Evolutionary conservation across 2,888 invertebrate genomes (phyloP), one percentile per base, ranked within the genome.

Genomic region (Mythimna pallens): DNA sequence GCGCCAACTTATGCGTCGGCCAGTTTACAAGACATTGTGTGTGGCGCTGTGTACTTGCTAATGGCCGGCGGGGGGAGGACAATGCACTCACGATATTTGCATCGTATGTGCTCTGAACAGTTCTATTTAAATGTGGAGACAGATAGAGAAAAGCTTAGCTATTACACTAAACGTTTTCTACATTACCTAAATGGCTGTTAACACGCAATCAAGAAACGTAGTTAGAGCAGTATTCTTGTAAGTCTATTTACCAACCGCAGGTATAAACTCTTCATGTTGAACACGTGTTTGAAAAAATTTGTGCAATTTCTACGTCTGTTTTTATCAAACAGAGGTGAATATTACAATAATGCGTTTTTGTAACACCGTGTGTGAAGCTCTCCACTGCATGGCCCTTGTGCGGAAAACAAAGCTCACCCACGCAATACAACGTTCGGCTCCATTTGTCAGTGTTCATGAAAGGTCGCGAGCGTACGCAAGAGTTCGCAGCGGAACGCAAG

Each of bases 1-100:
- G 62, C 36, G 54, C 59, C 73, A 73, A 73, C 61, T 65, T 66
- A 61, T 54, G 52, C 34, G 14, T 40, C 65, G 62, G 40, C 68
- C 69, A 30, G 59, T 47, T 58, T 65, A 70, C 68, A 83, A 79
- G 80, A 83, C 83, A 54, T 70, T 65, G 70, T 80, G 78, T 70
- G 74, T 10, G 64, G 36, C 63, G 63, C n/a, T 55, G 59, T 66
- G 63, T 83, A 55, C 30, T 30, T 59, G 43, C 55, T 66, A 77
- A 66, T 47, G 62, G 34, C 17, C 10, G 25, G 12, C 14, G 43
- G 20, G 25, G 25, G 34, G 20, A 52, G 43, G 4, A 73, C 54
- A 55, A 50, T 59, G 62, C 55, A 59, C 73, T 52, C 62, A 34
- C 58, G 20, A 55, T 73, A 68, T 50, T 65, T 50, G 40, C 36